Evolutionary conservation across 2,113 vertebrate species (phyloP), one percentile per base, ranked within the genome.

Genomic region (Crocuta crocuta): DNA sequence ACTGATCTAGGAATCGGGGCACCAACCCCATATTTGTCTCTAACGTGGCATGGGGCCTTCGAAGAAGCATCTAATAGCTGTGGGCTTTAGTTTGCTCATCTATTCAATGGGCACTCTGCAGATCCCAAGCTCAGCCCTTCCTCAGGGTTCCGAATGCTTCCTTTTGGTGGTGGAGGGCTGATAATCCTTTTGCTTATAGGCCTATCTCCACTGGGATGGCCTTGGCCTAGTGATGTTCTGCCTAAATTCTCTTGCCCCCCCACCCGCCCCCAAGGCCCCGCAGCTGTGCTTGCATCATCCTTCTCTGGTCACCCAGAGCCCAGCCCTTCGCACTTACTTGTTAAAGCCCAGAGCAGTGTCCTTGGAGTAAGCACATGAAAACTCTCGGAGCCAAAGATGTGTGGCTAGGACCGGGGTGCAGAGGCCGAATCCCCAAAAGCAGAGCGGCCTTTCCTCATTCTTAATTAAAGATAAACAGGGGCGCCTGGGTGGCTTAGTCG

Each of bases 381-480:
- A 73, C 45, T 28, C 7, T 7, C 8, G 16, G 39, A 80, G n/a
- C 15, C 66, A 78, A 31, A 92, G 78, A 89, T n/a, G 39, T 53
- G 91, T 43, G 79, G 91, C 70, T 26, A 23, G 6, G 70, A 91
- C 48, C 4, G 82, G 19, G 55, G 95, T n/a, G 86, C 84, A 91
- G 65, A 94, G 12, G 48, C 35, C 43, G n/a, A 80, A n/a, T 70
- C 28, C 68, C 79, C 66, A 1, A 63, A 80, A 50, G 63, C 26
- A 80, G 17, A 23, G n/a, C 7, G 58, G 58, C 21, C 33, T 95
- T 92, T 65, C 26, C 45, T 13, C 66, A 0, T 53, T 97, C 86
- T 96, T 78, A 86, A 85, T 85, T 43, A 93, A 88, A 87, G 33
- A 71, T 39, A 80, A 50, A 91, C 13, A 73, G 39, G 39, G 39